A percentile compares a stretch with the other conserved stretches of the same genome.
phyloP scores from a whole-genome alignment of 2,113 vertebrate genomes.

The Psittacara wagleri region DNA sequence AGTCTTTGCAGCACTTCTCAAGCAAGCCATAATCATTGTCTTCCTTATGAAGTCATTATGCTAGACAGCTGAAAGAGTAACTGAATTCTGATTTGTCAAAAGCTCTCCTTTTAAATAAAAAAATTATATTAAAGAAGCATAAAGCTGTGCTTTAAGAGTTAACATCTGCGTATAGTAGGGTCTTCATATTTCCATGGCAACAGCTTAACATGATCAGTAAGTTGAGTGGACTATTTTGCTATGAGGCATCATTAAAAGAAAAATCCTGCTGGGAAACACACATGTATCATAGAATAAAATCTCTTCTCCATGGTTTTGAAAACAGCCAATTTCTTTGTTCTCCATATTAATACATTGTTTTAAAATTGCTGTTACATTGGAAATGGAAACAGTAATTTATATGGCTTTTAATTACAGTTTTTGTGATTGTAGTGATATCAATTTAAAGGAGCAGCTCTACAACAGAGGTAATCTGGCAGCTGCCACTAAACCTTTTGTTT shows the following conservation, averaged over 20 bases:
- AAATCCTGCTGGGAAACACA: conserved; percentile 43
- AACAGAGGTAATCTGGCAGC: conserved; percentile 11
- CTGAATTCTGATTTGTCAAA: background rate
- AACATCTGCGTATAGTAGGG: conserved; percentile 30
- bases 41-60: background rate
- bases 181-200: conserved; percentile 66
- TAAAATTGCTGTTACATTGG: conserved; percentile 26
- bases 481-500: conserved; percentile 44
- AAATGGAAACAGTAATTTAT: conserved; percentile 47
- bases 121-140: background rate
- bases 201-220: conserved; percentile 68
- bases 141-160: conserved; percentile 50
- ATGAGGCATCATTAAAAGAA: conserved; percentile 48
- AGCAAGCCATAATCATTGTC: background rate
- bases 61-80: background rate
- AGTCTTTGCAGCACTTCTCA: background rate
- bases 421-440: conserved; percentile 19
- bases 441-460: conserved; percentile 33
- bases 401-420: conserved; percentile 52
- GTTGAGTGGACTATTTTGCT: conserved; percentile 61
- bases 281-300: conserved; percentile 36
- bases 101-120: background rate
- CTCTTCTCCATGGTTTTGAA: background rate
- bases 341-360: conserved; percentile 41
- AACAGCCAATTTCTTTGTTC: conserved; percentile 6